A percentile compares a stretch with the other conserved stretches of the same genome.
Evolutionary conservation across 2,888 invertebrate genomes (phyloP).

Genomic region (Mayetiola destructor): DNA sequence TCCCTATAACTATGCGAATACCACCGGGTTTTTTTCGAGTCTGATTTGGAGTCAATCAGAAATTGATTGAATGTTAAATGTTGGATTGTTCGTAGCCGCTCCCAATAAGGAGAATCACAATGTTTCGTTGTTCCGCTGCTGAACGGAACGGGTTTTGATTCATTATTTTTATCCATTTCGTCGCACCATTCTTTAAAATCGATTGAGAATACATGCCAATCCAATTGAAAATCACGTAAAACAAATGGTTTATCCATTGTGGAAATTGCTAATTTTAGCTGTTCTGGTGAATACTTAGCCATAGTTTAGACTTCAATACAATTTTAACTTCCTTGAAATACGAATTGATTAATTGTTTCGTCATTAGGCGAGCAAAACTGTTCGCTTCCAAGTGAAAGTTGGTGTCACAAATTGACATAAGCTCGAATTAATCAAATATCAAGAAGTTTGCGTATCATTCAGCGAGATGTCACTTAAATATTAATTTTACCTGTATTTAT

Average conservation of each 20-base stretch:
- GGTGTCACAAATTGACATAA: no score
- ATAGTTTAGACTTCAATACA: no score
- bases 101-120: constrained; percentile 58
- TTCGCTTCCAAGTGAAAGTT: no score
- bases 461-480: no score
- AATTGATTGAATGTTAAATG: constrained; percentile 51
- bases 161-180: neutral
- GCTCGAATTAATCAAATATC: no score
- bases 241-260: neutral
- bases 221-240: neutral
- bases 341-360: no score
- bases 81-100: constrained; percentile 47
- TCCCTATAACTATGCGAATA: constrained; percentile 28
- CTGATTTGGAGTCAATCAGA: constrained; percentile 29
- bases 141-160: constrained; percentile 20
- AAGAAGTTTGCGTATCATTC: no score
- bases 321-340: no score
- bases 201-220: neutral
- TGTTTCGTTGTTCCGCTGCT: constrained; percentile 23
- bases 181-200: neutral
- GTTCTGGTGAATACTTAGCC: no score
- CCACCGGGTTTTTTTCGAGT: constrained; percentile 28
- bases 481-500: no score
- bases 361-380: no score
- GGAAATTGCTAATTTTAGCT: neutral